Percentiles rank a stretch among this genome's conserved stretches.
These are phyloP conservation scores for Phylloscopus collybita DNA, from an alignment of 2,797 vertebrate species.

Conservation along the genomic window DNA sequence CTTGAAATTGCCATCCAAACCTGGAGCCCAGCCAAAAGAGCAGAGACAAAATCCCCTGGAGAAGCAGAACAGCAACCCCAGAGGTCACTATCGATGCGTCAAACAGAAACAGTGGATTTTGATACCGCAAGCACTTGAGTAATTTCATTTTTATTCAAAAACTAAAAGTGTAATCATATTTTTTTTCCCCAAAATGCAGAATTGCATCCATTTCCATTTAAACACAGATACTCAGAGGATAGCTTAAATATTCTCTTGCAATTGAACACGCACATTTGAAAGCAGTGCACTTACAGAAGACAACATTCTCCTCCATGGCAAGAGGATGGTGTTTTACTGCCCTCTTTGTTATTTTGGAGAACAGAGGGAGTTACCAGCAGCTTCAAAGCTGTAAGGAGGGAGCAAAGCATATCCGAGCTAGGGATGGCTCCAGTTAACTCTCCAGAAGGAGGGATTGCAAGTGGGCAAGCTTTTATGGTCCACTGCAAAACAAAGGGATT, in stretches of 20 bases:
- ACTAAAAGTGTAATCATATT: background rate
- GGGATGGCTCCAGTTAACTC: background rate
- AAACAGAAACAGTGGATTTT: background rate
- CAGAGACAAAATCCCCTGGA: conserved; percentile 42
- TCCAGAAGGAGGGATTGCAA: background rate
- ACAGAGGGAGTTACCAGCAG: background rate
- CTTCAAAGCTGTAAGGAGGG: background rate
- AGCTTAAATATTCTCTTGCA: background rate
- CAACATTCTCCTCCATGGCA: background rate
- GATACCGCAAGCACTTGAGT: background rate
- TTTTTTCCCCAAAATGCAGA: background rate
- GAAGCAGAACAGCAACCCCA: conserved; percentile 39
- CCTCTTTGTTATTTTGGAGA: background rate
- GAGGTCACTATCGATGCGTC: conserved; percentile 13
- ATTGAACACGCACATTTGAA: background rate
- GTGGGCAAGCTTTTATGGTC: background rate
- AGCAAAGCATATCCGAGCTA: background rate
- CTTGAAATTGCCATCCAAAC: conserved; percentile 48
- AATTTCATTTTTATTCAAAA: conserved; percentile 30
- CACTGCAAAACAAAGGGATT: background rate
- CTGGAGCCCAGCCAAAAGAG: conserved; percentile 44
- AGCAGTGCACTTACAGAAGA: background rate
- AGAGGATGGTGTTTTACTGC: background rate
- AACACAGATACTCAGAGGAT: background rate
- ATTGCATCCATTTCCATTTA: background rate